Conservation (phyloP, 2,888 invertebrate species). For the Polydrusus cervinus region DNA sequence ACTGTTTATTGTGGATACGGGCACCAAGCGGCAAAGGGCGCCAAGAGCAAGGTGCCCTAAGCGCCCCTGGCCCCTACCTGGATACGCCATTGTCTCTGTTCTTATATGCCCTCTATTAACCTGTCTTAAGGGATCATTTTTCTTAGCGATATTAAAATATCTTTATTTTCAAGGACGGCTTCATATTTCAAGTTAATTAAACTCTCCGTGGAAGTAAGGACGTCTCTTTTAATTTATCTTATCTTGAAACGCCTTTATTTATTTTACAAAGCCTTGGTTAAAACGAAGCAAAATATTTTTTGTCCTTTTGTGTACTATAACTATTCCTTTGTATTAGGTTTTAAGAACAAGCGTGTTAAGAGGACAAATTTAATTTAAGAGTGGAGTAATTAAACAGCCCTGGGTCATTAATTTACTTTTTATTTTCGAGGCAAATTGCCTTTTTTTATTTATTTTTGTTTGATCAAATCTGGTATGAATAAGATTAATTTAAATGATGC, state of each 20-base stretch:
- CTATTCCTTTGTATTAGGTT: slow-evolving; percentile 3
- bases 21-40: no score
- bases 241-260: slow-evolving; percentile 39
- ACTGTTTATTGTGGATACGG: no score
- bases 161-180: slow-evolving; percentile 26
- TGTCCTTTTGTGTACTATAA: slow-evolving; percentile 8
- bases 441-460: slow-evolving; percentile 11
- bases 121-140: background rate
- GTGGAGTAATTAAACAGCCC: slow-evolving; percentile 8
- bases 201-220: slow-evolving; percentile 26
- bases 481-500: background rate
- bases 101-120: background rate
- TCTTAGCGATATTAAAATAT: slow-evolving; percentile 29
- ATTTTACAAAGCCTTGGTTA: slow-evolving; percentile 23
- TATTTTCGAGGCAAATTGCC: slow-evolving; percentile 8
- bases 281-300: slow-evolving; percentile 24
- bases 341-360: slow-evolving; percentile 15
- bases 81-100: background rate
- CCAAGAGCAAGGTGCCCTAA: no score
- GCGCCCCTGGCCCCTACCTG: no score
- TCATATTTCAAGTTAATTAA: slow-evolving; percentile 45
- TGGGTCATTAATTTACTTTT: slow-evolving; percentile 19
- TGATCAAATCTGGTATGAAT: slow-evolving; percentile 3
- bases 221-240: slow-evolving; percentile 32
- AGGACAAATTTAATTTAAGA: slow-evolving; percentile 19